Evolutionary conservation across 2,888 invertebrate species (phyloP).

Genomic region (Yponomeuta cagnagella): DNA sequence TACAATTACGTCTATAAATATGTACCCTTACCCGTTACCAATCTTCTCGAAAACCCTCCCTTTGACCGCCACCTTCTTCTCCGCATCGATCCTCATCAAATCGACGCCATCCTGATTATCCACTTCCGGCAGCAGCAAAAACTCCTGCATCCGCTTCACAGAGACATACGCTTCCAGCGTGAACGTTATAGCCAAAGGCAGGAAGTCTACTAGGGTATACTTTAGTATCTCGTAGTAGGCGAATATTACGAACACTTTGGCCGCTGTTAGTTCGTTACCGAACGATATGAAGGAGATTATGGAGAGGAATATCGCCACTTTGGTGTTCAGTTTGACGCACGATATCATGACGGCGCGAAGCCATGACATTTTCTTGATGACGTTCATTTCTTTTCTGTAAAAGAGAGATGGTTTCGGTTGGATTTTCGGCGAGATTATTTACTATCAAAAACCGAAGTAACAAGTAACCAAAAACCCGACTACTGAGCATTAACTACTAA

Average conservation of each 20-base stretch:
- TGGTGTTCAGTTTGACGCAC: conserved; percentile 85
- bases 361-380: conserved; percentile 80
- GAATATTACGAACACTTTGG: conserved; percentile 85
- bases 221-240: conserved; percentile 88
- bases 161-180: conserved; percentile 86
- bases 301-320: conserved; percentile 85
- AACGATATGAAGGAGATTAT: conserved; percentile 81
- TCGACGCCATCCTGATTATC: conserved; percentile 55
- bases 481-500: too few relatives aligned
- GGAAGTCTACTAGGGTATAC: conserved; percentile 85
- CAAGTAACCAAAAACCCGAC: too few relatives aligned
- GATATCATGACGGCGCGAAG: conserved; percentile 81
- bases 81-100: conserved; percentile 46
- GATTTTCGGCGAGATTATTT: background rate
- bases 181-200: conserved; percentile 86
- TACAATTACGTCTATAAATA: too few relatives aligned
- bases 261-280: conserved; percentile 81
- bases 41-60: conserved; percentile 64
- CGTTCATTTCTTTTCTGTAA: conserved; percentile 79
- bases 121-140: conserved; percentile 66
- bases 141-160: conserved; percentile 81
- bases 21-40: conserved; percentile 54
- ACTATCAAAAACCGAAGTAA: too few relatives aligned
- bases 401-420: conserved; percentile 10
- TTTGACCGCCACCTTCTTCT: conserved; percentile 25